A percentile compares a stretch with the other conserved stretches of the same genome.
Evolutionary conservation across 2,888 invertebrate species (phyloP).

Genomic region (Agonopterix alstromeriana): DNA sequence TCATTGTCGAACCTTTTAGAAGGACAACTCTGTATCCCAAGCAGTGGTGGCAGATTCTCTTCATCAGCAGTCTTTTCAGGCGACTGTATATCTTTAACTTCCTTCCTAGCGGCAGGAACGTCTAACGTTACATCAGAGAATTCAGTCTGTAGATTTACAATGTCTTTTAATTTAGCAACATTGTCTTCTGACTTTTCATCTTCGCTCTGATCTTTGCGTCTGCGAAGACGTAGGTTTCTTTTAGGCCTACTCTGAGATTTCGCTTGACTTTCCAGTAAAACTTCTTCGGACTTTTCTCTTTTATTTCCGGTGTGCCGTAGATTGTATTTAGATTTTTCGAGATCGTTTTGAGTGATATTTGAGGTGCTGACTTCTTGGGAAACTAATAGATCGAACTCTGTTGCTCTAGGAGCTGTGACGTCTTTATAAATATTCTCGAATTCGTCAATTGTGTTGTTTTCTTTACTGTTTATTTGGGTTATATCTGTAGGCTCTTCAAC

Average conservation of each 20-base stretch:
- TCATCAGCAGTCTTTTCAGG: conserved; percentile 39
- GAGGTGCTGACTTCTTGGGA: conserved; percentile 22
- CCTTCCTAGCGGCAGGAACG: conserved; percentile 37
- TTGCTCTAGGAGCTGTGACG: conserved; percentile 42
- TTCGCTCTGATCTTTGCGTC: conserved; percentile 24
- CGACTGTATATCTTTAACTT: conserved; percentile 46
- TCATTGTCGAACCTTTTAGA: conserved; percentile 44
- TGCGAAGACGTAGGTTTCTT: conserved; percentile 41
- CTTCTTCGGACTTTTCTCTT: conserved; percentile 17
- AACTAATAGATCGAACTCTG: conserved; percentile 54
- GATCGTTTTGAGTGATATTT: not conserved
- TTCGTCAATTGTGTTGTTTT: conserved; percentile 43
- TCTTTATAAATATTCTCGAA: conserved; percentile 62
- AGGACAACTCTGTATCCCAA: conserved; percentile 55
- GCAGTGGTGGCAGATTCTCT: conserved; percentile 45
- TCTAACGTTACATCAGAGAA: conserved; percentile 58
- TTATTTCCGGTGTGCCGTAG: conserved; percentile 26
- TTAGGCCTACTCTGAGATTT: conserved; percentile 36
- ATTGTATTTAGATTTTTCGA: conserved; percentile 36
- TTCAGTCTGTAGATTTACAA: conserved; percentile 53
- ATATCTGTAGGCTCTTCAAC: not conserved
- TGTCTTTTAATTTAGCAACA: conserved; percentile 45
- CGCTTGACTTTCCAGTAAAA: conserved; percentile 25
- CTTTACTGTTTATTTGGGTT: conserved; percentile 3
- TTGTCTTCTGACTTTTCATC: conserved; percentile 18